These are phyloP conservation scores for Hypolimnas misippus DNA, from an alignment of 2,888 invertebrate genomes.

Conservation along the genomic window DNA sequence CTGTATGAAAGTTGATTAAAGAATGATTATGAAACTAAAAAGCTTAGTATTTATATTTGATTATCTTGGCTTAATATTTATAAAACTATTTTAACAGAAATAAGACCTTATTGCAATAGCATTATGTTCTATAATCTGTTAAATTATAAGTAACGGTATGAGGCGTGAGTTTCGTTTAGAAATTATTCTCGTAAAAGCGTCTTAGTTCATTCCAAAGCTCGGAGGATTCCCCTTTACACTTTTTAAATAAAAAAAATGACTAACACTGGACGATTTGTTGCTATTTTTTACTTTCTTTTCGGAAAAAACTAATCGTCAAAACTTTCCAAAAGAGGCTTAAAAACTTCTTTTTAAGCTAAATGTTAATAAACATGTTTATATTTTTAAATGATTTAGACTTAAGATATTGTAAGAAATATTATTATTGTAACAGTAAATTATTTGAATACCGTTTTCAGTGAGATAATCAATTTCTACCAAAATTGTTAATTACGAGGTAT, in stretches of 20 bases:
- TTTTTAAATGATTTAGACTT: too few relatives aligned
- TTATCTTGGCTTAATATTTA: not conserved
- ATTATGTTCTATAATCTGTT: not conserved
- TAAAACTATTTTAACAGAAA: not conserved
- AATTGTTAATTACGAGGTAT: too few relatives aligned
- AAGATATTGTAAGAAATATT: too few relatives aligned
- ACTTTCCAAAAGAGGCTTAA: too few relatives aligned
- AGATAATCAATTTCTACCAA: too few relatives aligned
- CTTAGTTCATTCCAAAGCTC: not conserved
- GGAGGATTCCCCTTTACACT: constrained; percentile 4
- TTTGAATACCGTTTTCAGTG: too few relatives aligned
- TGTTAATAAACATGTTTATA: too few relatives aligned
- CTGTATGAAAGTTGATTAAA: not conserved
- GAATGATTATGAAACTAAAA: constrained; percentile 18
- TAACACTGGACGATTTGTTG: too few relatives aligned
- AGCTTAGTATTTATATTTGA: constrained; percentile 20
- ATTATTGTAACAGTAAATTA: too few relatives aligned
- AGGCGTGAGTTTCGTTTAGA: not conserved
- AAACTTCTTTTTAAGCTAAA: too few relatives aligned
- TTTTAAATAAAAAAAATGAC: not conserved
- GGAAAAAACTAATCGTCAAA: too few relatives aligned
- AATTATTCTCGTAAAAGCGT: not conserved
- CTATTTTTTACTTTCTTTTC: too few relatives aligned
- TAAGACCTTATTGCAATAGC: not conserved
- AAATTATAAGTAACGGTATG: not conserved